These are phyloP conservation scores for Drosophila meridionalis DNA, from an alignment of 2,888 invertebrate species.

Conservation along the genomic window DNA sequence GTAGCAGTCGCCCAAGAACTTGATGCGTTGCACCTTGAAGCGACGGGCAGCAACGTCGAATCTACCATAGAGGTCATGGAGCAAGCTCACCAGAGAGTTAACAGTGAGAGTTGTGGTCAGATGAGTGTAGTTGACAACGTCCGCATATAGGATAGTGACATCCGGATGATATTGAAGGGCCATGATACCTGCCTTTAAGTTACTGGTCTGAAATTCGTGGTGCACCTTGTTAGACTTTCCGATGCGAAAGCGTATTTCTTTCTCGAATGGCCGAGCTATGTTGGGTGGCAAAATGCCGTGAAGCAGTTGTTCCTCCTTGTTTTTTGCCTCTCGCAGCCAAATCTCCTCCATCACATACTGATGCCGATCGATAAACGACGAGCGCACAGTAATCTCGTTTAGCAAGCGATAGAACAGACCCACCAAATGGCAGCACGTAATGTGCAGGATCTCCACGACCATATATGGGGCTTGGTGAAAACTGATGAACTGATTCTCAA, in stretches of 20 bases:
- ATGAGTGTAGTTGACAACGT: conserved; percentile 95
- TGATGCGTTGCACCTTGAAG: conserved; percentile 92
- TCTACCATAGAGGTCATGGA: conserved; percentile 95
- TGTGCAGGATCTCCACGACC: conserved; percentile 23
- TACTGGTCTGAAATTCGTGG: accelerated
- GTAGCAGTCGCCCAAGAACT: conserved; percentile 97
- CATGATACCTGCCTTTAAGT: conserved; percentile 24
- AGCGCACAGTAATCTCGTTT: conserved; percentile 52
- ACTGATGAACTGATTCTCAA: not conserved
- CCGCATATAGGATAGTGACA: conserved; percentile 95
- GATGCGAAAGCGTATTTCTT: conserved; percentile 87
- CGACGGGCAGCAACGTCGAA: conserved; percentile 95
- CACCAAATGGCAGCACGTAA: conserved; percentile 45
- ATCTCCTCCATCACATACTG: conserved; percentile 55
- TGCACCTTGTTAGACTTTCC: not conserved
- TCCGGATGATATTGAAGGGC: conserved; percentile 94
- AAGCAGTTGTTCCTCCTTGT: conserved; percentile 86
- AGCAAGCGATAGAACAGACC: conserved; percentile 51
- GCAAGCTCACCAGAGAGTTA: conserved; percentile 91
- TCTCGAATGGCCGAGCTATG: conserved; percentile 88
- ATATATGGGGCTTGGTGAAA: not conserved
- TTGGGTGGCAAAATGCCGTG: conserved; percentile 94
- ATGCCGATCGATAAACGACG: conserved; percentile 64
- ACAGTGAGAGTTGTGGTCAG: conserved; percentile 92
- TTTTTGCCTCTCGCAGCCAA: conserved; percentile 35